phyloP scores from a whole-genome alignment of 2,888 invertebrate genomes.

The Caprella mutica region DNA sequence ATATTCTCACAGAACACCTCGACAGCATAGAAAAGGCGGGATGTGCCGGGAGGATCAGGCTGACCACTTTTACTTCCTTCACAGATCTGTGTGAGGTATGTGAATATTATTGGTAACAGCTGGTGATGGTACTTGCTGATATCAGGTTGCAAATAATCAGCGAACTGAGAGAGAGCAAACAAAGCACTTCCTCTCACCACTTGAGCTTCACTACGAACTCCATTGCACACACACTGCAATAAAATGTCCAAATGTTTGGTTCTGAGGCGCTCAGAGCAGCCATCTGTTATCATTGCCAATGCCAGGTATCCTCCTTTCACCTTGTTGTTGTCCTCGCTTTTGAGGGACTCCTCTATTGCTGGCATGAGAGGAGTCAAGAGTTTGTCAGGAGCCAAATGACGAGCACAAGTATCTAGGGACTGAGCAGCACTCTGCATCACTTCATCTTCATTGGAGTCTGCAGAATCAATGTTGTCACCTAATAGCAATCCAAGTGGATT shows the following conservation, averaged over 20 bases:
- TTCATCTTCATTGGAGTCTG: slow-evolving; percentile 46
- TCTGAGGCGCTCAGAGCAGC: slow-evolving; percentile 62
- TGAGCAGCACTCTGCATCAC: slow-evolving; percentile 55
- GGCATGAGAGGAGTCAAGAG: slow-evolving; percentile 57
- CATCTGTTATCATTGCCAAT: slow-evolving; percentile 63
- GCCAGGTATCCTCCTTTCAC: slow-evolving; percentile 57
- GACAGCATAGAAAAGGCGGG: slow-evolving; percentile 64
- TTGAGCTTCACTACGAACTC: slow-evolving; percentile 46
- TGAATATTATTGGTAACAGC: slow-evolving; percentile 55
- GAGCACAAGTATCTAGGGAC: slow-evolving; percentile 59
- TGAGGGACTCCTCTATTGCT: slow-evolving; percentile 26
- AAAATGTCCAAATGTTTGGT: slow-evolving; percentile 58
- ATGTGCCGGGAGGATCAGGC: slow-evolving; percentile 49
- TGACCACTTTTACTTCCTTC: not conserved
- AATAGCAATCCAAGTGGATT: slow-evolving; percentile 54
- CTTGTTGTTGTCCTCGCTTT: slow-evolving; percentile 23
- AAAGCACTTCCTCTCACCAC: slow-evolving; percentile 62
- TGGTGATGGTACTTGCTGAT: slow-evolving; percentile 60
- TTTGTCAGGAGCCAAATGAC: slow-evolving; percentile 64
- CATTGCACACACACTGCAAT: slow-evolving; percentile 56
- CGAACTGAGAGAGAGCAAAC: slow-evolving; percentile 67
- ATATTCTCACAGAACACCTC: slow-evolving; percentile 69
- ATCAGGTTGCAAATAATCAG: slow-evolving; percentile 66
- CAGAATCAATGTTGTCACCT: slow-evolving; percentile 51
- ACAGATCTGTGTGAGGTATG: slow-evolving; percentile 46